Evolutionary conservation across 2,888 invertebrate genomes (phyloP), one percentile per base, ranked within the genome.

Genomic region (Tanytarsus gracilentus): DNA sequence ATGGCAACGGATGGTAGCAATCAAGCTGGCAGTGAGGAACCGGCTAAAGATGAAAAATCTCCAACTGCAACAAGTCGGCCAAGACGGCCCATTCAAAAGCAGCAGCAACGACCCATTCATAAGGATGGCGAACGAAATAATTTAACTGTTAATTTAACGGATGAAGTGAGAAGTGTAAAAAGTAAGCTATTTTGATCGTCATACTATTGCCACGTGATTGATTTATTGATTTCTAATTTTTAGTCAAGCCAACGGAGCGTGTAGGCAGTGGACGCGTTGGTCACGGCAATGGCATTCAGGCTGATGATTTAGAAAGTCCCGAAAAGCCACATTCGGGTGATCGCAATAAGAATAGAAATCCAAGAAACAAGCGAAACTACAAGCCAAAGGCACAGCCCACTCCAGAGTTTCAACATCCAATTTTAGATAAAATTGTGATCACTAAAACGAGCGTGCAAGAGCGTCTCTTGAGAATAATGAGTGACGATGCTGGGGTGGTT

Each of bases 151-250:
- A n/a, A 56, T 27, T 14, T 48, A 14, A 58, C 18, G 21, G 48
- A 58, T 30, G 58, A 58, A 30, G 58, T 58, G 21, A 44, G 58
- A 48, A 58, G 58, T 39, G 58, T 58, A 11, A 58, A 58, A 58
- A 30, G 58, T 58, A 44, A 58, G 58, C 18, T 23, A 33, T 11
- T 4, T 23, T 23, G 2, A 9, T 18, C 16, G 9, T 44, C 11
- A 44, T 14, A 3, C 5, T 33, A 1, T 11, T 33, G 2, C 21
- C 11, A 5, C 23, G 18, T 9, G 5, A 21, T 8, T 16, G 44
- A 44, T 8, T 18, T 18, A 44, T 23, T 3, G 23, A 2, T 39
- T 39, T 39, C 18, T 36, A 9, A 16, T 26, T 27, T 9, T 3
- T 52, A 23, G 9, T 55, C 16, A 7, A 58, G 58, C 48, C 27